Evolutionary conservation across 2,797 vertebrate species (phyloP), one percentile per base, ranked within the genome.

Genomic region (Cheirogaleus major): DNA sequence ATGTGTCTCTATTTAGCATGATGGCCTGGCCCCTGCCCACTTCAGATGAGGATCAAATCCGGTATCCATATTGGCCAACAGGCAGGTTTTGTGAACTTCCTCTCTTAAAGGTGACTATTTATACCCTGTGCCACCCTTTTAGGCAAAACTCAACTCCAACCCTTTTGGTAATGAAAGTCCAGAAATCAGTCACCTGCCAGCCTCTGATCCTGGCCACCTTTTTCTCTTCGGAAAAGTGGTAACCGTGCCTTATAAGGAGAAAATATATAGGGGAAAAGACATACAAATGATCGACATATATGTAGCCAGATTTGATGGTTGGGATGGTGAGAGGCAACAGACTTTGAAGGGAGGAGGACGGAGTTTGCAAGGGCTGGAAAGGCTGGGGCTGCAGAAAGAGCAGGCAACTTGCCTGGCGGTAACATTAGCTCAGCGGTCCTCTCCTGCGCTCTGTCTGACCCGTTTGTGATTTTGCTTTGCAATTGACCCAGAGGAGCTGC

Each of bases 361-460:
- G 6, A 15, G 0, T 73, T 22, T 38, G 50, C 55, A 65, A 30
- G n/a, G 23, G 22, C 1, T 11, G 14, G 7, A 69, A 69, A 50
- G 63, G 9, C 14, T 5, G 22, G 5, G 23, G 2, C 27, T 55
- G 18, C 52, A 27, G 72, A 45, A 52, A 9, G 14, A 18, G 20
- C 20, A 7, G 45, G 57, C 25, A 11, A 0, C 32, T 25, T 59
- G 20, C 5, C n/a, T 27, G 12, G 38, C 18, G n/a, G 35, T 12
- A 1, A 2, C 17, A 4, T 30, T 9, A 2, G n/a, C 35, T 43
- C 10, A 11, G 27, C 1, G 2, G 4, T 8, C 82, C 50, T 1
- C 22, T 27, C 3, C 13, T 1, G 7, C 0, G 14, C 70, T 41
- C 82, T 13, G 15, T 41, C 82, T 13, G 15, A 13, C 41, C 0